Percentiles rank a stretch among this genome's conserved stretches.
These are phyloP conservation scores for Sepioteuthis lessoniana DNA, from an alignment of 2,888 invertebrate genomes.

Conservation along the genomic window DNA sequence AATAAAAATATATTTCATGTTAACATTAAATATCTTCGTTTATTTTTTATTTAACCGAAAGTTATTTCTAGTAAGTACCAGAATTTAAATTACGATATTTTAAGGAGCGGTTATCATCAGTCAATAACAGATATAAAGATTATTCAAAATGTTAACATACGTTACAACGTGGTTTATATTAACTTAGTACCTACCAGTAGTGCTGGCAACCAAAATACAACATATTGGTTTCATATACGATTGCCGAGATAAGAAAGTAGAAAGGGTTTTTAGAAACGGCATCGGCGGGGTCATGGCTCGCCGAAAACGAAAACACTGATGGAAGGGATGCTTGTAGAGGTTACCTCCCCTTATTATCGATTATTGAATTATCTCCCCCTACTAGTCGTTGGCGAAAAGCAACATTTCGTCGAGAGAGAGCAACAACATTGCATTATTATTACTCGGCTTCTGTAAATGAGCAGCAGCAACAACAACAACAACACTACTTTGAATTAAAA, in stretches of 20 bases:
- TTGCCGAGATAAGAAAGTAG: not conserved
- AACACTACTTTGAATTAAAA: not conserved
- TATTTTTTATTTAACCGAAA: too few relatives aligned
- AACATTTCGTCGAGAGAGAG: too few relatives aligned
- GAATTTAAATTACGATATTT: too few relatives aligned
- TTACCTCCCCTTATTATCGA: not conserved
- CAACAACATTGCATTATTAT: too few relatives aligned
- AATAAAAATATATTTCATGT: too few relatives aligned
- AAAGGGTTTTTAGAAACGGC: not conserved
- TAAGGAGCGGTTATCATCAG: too few relatives aligned
- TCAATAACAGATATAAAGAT: not conserved
- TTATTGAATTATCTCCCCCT: not conserved
- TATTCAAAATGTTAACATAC: not conserved
- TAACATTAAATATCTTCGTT: too few relatives aligned
- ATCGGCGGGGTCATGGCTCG: not conserved
- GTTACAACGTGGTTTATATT: not conserved
- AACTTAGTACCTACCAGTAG: slow-evolving; percentile 20
- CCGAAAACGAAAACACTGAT: not conserved
- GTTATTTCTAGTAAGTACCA: too few relatives aligned
- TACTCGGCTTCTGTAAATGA: not conserved
- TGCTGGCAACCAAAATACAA: slow-evolving; percentile 1
- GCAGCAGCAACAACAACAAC: not conserved
- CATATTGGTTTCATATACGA: not conserved
- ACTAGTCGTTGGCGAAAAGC: not conserved
- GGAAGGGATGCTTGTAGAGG: too few relatives aligned